Base-by-base conservation (phyloP, 1,140 invertebrate species). In the Leptopilina boulardi region DNA sequence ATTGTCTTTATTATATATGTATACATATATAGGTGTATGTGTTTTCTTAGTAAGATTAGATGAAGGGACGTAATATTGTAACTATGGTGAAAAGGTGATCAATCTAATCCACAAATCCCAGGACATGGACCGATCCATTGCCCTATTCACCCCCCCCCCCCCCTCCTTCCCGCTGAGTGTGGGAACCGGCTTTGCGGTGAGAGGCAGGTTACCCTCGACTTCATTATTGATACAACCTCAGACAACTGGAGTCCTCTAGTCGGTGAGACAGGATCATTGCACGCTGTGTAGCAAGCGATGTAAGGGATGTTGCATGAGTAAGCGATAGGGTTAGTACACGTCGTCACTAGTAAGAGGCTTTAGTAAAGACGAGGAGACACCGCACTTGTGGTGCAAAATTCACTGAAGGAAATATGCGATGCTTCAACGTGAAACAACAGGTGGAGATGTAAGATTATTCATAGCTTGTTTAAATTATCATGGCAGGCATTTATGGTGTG, bases 221-320 rank as follows among this genome's bases (percentile, higher is more conserved):
- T 66, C 56, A 66, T 66, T 66, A 66, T 66, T 66, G 56, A 66
- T 66, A 66, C 56, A 66, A 66, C 56, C 56, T 66, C 56, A 66
- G 56, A 66, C 56, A 66, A 66, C 56, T 66, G 56, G n/a, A 66
- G 56, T 66, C 56, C 23, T 30, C 21, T 66, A 15, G 10, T 47
- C 13, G 13, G 13, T n/a, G n/a, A 13, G 23, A 26, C 23, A 15
- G 11, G 56, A 66, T 66, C 56, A 66, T 66, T 66, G 11, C 56
- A 66, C 19, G 56, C 1, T 23, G 6, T n/a, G 56, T 26, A 26
- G 56, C 19, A 26, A 26, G 11, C 23, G 13, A 23, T 66, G 21
- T 30, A 30, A 23, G 56, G 23, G 56, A 66, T 15, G 21, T 21
- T 66, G 56, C 56, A 66, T 66, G 56, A 66, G 56, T 66, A 66